phyloP scores from a whole-genome alignment of 2,888 invertebrate genomes.

The Epiblema foenella region DNA sequence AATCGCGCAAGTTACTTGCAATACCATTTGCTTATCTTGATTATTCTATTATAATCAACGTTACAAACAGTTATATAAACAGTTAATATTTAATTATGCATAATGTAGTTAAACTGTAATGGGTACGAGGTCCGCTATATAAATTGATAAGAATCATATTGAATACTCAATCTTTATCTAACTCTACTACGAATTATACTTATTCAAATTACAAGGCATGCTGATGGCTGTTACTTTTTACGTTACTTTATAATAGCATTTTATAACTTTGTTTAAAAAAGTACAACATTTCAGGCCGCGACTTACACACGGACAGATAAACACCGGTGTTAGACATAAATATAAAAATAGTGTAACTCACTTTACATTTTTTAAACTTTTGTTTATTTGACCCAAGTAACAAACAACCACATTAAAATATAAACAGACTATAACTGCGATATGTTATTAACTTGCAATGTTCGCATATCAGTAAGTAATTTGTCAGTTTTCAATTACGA shows the following conservation, averaged over 20 bases:
- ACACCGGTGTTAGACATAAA: too few relatives aligned
- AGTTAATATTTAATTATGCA: constrained; percentile 26
- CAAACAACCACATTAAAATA: too few relatives aligned
- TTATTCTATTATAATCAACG: not conserved
- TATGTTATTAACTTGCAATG: not conserved
- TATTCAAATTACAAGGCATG: not conserved
- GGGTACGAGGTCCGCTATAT: constrained; percentile 15
- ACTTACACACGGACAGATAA: too few relatives aligned
- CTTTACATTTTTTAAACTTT: too few relatives aligned
- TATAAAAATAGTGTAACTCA: too few relatives aligned
- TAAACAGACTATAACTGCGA: too few relatives aligned
- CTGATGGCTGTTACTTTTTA: too few relatives aligned
- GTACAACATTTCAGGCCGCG: too few relatives aligned
- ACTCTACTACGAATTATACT: not conserved
- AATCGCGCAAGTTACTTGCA: not conserved
- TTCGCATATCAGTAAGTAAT: not conserved
- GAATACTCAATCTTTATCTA: not conserved
- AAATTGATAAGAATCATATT: constrained; percentile 11
- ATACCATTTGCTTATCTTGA: not conserved
- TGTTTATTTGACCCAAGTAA: too few relatives aligned
- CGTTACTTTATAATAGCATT: too few relatives aligned
- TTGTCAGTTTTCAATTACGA: not conserved
- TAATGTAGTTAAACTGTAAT: constrained; percentile 26
- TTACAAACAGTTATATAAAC: not conserved
- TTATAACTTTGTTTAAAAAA: not conserved